Evolutionary conservation across 2,888 invertebrate species (phyloP), one percentile per base, ranked within the genome.

Genomic region (Sphaerolaimus hirsutus): DNA sequence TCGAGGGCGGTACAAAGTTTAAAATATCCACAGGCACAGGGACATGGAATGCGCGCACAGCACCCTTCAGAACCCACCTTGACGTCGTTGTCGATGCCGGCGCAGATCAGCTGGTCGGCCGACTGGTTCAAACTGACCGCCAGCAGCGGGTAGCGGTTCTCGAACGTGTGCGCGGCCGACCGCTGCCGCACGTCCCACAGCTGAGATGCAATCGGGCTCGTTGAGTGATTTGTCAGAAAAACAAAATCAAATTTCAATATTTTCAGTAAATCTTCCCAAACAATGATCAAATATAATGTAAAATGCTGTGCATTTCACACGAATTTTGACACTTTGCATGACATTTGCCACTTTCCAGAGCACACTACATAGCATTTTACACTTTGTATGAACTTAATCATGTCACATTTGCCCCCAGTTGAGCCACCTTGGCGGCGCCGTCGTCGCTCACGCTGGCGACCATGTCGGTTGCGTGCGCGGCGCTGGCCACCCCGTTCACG

Each of bases 391-490:
- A n/a, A n/a, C n/a, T n/a, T n/a, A 29, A 29, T 10, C 29, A 29
- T 14, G 29, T 14, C 29, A 29, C 29, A 10, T 7, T 29, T 10
- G 10, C 29, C 7, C 10, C 10, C 7, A 10, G 29, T 14, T 29
- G 32, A 10, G 50, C 24, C 42, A 91, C 72, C 64, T 80, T 77
- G 45, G 93, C 76, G 14, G 81, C 81, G 54, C 79, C 81, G 66
- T 99, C 97, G 65, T 99, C 97, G 52, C 86, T 79, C 5, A 82
- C 93, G 37, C 86, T 86, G 45, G 81, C 84, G 10, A 99, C 67
- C 49, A 86, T 71, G 55, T 83, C 82, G 1, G 83, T 79, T 1
- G 93, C 93, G 58, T 91, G 69, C 53, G 93, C 71, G 1, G 81
- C 78, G 24, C 71, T 65, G 55, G 67, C 67, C 52, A 42, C 53